Conservation (phyloP, 2,888 invertebrate genomes). For the Acleris laterana region DNA sequence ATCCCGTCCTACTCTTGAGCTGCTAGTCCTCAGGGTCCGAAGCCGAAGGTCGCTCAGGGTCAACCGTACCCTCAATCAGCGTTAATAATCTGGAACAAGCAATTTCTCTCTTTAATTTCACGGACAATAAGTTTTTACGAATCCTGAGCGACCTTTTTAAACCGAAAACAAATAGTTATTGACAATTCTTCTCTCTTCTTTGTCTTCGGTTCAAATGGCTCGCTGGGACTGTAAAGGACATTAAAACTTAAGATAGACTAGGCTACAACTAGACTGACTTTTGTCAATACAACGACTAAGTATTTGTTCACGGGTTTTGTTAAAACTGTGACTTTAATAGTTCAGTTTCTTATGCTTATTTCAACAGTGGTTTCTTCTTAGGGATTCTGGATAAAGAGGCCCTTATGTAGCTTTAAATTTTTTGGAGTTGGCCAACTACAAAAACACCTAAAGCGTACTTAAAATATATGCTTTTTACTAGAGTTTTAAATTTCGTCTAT, state of each 20-base stretch:
- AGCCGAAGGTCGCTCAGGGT: conserved; percentile 76
- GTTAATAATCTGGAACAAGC: conserved; percentile 82
- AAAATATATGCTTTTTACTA: too few species aligned
- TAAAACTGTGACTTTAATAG: too few species aligned
- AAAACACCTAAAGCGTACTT: too few species aligned
- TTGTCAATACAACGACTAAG: not conserved
- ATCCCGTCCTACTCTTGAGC: not conserved
- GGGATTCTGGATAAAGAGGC: too few species aligned
- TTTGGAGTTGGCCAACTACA: too few species aligned
- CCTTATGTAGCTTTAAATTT: too few species aligned
- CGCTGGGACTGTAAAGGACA: conserved; percentile 33
- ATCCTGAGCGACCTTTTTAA: conserved; percentile 78
- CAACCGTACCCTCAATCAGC: conserved; percentile 77
- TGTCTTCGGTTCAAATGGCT: conserved; percentile 39
- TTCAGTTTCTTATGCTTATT: too few species aligned
- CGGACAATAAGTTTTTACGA: conserved; percentile 56
- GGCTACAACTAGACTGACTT: not conserved
- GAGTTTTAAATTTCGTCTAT: too few species aligned
- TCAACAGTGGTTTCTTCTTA: too few species aligned
- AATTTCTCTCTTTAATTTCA: conserved; percentile 75
- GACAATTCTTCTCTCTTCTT: conserved; percentile 38
- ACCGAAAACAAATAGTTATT: conserved; percentile 46
- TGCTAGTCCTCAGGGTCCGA: conserved; percentile 38
- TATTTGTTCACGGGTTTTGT: too few species aligned
- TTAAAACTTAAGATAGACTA: not conserved